Percentiles rank a stretch among this genome's conserved stretches.
Evolutionary conservation across 2,797 vertebrate genomes (phyloP).

Genomic region (Schizothorax lantsangensis): DNA sequence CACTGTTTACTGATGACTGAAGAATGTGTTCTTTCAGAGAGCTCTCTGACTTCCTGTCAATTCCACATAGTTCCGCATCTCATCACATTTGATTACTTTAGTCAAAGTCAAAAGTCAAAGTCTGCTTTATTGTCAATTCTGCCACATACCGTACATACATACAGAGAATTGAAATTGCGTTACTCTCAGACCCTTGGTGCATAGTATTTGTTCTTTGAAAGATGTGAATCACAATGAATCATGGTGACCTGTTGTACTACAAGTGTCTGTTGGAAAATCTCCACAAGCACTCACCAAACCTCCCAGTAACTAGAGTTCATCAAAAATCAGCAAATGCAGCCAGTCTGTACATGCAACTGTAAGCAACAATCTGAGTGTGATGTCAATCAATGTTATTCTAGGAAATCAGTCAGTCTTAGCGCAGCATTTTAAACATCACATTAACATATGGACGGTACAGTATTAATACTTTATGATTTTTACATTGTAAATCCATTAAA

Average conservation of each 20-base stretch:
- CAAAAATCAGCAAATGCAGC: background rate
- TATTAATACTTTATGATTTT: background rate
- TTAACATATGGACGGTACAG: background rate
- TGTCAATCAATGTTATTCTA: slow-evolving; percentile 6
- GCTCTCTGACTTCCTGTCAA: slow-evolving; percentile 4
- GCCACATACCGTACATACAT: too few relatives aligned
- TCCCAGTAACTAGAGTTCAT: background rate
- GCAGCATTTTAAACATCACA: background rate
- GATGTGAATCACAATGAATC: background rate
- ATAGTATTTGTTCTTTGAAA: background rate
- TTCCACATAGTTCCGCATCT: background rate
- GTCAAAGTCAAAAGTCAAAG: too few relatives aligned
- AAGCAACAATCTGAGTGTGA: background rate
- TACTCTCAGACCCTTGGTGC: too few relatives aligned
- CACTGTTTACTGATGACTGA: background rate
- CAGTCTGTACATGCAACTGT: background rate
- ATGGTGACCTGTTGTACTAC: background rate
- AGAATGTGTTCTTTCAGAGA: background rate
- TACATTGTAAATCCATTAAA: background rate
- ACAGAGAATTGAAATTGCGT: too few relatives aligned
- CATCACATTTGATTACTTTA: background rate
- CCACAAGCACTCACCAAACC: background rate
- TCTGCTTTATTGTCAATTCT: too few relatives aligned
- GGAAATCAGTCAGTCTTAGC: background rate
- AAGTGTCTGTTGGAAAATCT: background rate